These are phyloP conservation scores for Cyrtorhinus lividipennis DNA, from an alignment of 1,140 invertebrate species.

Conservation along the genomic window DNA sequence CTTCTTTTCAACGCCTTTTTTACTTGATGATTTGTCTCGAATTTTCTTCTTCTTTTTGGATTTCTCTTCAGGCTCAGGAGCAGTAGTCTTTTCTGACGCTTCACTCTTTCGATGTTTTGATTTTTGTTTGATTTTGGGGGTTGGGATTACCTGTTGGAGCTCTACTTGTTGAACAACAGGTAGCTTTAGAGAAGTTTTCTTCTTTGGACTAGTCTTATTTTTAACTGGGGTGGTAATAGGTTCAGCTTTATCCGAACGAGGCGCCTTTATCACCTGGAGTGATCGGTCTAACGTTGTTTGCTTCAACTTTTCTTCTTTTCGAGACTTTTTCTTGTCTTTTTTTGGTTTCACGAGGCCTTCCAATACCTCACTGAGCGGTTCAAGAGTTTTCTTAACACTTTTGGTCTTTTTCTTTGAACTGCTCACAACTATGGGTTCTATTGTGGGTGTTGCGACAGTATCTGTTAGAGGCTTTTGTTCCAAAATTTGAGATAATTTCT, in stretches of 20 bases:
- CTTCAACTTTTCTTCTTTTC: background rate
- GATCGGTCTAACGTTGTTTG: background rate
- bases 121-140: background rate
- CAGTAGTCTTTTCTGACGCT: background rate
- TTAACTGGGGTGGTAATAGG: no score
- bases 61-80: background rate
- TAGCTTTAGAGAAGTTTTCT: no score
- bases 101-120: background rate
- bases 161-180: background rate
- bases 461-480: no score
- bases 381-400: background rate
- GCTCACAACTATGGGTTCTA: background rate
- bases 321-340: background rate
- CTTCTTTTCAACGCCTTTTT: background rate
- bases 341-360: background rate
- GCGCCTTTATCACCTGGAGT: background rate
- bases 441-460: no score
- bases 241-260: background rate
- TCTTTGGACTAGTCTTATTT: no score
- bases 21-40: background rate
- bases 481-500: background rate
- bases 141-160: background rate
- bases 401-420: background rate
- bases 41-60: background rate
- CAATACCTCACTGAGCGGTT: background rate